Base-by-base conservation (phyloP, 2,113 vertebrate genomes). In the Pseudolaguvia tuberculata region DNA sequence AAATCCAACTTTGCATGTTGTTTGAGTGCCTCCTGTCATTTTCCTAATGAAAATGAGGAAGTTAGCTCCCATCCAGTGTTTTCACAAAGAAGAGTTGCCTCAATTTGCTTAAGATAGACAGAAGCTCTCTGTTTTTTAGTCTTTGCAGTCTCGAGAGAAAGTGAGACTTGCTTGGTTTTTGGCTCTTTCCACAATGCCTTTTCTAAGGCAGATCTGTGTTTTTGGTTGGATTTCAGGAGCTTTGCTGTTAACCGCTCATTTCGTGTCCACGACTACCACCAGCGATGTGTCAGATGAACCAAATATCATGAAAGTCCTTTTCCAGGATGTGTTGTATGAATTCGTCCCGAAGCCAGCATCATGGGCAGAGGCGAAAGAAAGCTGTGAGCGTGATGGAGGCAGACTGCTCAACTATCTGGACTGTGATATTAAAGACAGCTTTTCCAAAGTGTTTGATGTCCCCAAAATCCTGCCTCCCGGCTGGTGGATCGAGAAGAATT, bases 21-120 rank as follows among this genome's bases (percentile, higher is more conserved):
- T 90, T 89, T 90, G 88, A 82, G 86, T 89, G 83, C 78, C 81
- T 80, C 20, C n/a, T 71, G 51, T 78, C 70, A 90, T 92, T 92
- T 92, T 76, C 89, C 86, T 91, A 92, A 88, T 85, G 65, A 85
- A 72, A 72, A 72, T 72, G 6, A 72, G 70, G 70, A 72, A 86
- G 77, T 86, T 78, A 84, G 78, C 85, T 81, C 78, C 81, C 77
- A 85, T 86, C 84, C 85, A 85, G 72, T 84, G 83, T 85, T 85
- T 88, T 81, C 76, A 83, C 83, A 70, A 70, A 83, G 80, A 81
- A 85, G 84, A 83, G 83, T 77, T 79, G 47, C 39, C 63, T 76
- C 1, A 12, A 88, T 90, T 91, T 91, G 68, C 88, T 84, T 89
- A 70, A 73, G 83, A 73, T 56, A 69, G 31, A 79, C 39, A 10